A percentile compares a stretch with the other conserved stretches of the same genome.
These are phyloP conservation scores for Listronotus bonariensis DNA, from an alignment of 1,140 invertebrate species.

Conservation along the genomic window DNA sequence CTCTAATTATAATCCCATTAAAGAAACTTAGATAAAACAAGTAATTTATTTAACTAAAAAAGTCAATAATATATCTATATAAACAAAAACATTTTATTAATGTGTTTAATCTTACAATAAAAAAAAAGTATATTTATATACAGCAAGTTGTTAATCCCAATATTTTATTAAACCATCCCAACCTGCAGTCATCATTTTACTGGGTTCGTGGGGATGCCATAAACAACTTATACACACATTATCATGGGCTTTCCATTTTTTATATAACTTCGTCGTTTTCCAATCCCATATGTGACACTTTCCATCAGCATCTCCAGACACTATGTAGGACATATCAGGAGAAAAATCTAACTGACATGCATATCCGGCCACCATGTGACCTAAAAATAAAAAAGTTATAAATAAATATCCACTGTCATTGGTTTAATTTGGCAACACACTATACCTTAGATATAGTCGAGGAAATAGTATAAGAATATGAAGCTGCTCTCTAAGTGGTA, in stretches of 20 bases:
- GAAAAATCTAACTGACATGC: slow-evolving; percentile 97
- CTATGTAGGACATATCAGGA: slow-evolving; percentile 98
- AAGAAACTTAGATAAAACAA: too few species aligned
- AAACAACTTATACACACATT: slow-evolving; percentile 92
- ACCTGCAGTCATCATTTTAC: slow-evolving; percentile 92
- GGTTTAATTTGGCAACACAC: not conserved
- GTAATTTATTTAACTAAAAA: too few species aligned
- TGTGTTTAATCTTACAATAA: too few species aligned
- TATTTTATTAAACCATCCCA: slow-evolving; percentile 99
- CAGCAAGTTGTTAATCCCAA: slow-evolving; percentile 80
- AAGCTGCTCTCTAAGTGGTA: too few species aligned
- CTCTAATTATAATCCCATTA: too few species aligned
- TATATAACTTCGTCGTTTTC: slow-evolving; percentile 97
- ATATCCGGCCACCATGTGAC: slow-evolving; percentile 99
- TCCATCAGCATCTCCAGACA: slow-evolving; percentile 99
- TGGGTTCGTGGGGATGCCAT: slow-evolving; percentile 99
- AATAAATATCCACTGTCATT: not conserved
- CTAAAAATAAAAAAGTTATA: slow-evolving; percentile 54
- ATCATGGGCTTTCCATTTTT: slow-evolving; percentile 99
- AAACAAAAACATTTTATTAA: too few species aligned
- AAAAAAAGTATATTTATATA: not conserved
- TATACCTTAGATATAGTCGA: too few species aligned
- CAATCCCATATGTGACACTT: slow-evolving; percentile 99
- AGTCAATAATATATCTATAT: too few species aligned
- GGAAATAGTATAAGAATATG: too few species aligned